These are phyloP conservation scores for Antennarius maculatus DNA, from an alignment of 2,797 vertebrate species.

Conservation along the genomic window DNA sequence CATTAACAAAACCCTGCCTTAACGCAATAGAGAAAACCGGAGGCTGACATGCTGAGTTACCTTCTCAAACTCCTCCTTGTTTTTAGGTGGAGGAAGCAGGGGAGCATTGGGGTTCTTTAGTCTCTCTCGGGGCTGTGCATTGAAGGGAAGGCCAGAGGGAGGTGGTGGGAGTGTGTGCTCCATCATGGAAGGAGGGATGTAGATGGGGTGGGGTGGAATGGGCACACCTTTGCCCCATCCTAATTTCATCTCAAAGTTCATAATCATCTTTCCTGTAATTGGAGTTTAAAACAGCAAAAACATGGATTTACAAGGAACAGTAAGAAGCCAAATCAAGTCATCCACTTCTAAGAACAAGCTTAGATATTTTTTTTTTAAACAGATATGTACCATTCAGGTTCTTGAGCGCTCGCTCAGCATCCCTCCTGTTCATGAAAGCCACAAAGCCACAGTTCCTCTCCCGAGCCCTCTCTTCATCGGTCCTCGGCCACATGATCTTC, in stretches of 20 bases:
- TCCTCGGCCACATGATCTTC: constrained; percentile 99
- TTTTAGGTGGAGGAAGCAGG: constrained; percentile 95
- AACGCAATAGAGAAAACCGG: constrained; percentile 54
- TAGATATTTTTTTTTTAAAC: not conserved
- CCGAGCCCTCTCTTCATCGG: constrained; percentile 97
- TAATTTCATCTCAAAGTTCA: constrained; percentile 99
- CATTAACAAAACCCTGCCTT: constrained; percentile 58
- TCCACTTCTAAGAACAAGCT: no score
- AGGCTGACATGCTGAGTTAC: constrained; percentile 85
- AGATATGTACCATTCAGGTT: constrained; percentile 90
- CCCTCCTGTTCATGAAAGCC: constrained; percentile 98
- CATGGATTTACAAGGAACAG: not conserved
- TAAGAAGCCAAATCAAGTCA: no score
- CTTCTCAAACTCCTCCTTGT: constrained; percentile 99
- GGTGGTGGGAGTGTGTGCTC: constrained; percentile 98
- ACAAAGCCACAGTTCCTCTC: constrained; percentile 99
- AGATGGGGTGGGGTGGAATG: constrained; percentile 98
- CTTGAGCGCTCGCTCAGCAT: constrained; percentile 97
- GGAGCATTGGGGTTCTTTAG: constrained; percentile 96
- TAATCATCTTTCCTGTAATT: constrained; percentile 95
- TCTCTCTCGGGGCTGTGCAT: constrained; percentile 95
- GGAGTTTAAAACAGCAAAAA: no score
- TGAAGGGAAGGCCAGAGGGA: constrained; percentile 98
- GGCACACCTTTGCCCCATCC: constrained; percentile 99
- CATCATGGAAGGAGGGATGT: constrained; percentile 99